These are phyloP conservation scores for Cataglyphis hispanica DNA, from an alignment of 1,140 invertebrate genomes.

Conservation along the genomic window DNA sequence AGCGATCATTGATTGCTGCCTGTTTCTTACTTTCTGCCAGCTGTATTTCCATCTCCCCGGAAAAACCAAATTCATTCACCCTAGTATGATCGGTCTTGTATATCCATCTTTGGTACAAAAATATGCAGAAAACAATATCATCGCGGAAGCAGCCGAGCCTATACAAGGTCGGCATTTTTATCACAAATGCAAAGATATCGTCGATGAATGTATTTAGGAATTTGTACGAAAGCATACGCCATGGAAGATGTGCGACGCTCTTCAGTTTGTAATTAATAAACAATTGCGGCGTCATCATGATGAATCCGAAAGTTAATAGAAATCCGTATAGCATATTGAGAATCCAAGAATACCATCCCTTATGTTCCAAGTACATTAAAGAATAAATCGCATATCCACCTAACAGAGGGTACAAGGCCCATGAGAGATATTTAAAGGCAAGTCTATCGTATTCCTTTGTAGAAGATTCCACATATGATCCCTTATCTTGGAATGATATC, in stretches of 20 bases:
- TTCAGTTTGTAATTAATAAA: conserved; percentile 99
- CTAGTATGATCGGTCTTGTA: conserved; percentile 98
- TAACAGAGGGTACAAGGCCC: conserved; percentile 97
- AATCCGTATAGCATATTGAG: conserved; percentile 99
- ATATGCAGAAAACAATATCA: conserved; percentile 99
- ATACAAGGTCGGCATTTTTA: conserved; percentile 99
- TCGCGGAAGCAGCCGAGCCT: conserved; percentile 98
- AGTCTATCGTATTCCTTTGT: conserved; percentile 98
- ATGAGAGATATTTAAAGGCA: conserved; percentile 98
- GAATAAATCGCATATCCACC: conserved; percentile 98
- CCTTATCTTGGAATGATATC: conserved; percentile 96
- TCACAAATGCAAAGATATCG: conserved; percentile 99
- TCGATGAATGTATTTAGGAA: conserved; percentile 99
- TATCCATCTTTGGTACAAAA: conserved; percentile 99
- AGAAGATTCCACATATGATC: conserved; percentile 97
- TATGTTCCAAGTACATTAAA: conserved; percentile 98
- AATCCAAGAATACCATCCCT: conserved; percentile 98
- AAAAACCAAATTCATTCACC: conserved; percentile 98
- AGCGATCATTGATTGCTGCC: conserved; percentile 54
- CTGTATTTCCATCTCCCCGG: conserved; percentile 89
- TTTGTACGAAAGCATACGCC: conserved; percentile 99
- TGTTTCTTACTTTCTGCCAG: conserved; percentile 68
- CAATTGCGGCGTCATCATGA: conserved; percentile 99
- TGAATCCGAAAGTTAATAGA: conserved; percentile 99
- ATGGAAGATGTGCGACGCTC: conserved; percentile 99